phyloP scores from a whole-genome alignment of 64 coral and sea anemone species.

The Porites australiensis region DNA sequence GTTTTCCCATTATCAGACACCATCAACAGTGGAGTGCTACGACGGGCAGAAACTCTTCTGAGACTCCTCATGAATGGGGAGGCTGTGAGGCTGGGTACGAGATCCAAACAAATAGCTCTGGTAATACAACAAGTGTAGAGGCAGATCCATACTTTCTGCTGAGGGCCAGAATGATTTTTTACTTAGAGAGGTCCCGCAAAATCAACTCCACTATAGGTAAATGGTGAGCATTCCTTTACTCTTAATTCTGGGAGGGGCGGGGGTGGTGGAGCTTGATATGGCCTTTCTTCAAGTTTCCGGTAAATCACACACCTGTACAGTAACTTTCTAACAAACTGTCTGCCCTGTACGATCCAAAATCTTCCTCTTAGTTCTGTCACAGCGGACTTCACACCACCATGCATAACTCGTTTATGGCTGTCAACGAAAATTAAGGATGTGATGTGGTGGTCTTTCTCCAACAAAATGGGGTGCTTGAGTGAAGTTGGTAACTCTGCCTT shows the following conservation, averaged over 20 bases:
- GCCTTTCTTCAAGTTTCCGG: neutral
- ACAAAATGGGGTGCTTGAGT: neutral
- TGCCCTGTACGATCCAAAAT: neutral
- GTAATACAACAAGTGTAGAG: neutral
- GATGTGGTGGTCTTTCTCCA: too few species aligned
- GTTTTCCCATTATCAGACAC: slow-evolving; percentile 21
- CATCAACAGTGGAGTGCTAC: neutral
- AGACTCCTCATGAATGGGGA: neutral
- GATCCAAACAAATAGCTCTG: slow-evolving; percentile 12
- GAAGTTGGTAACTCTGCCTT: neutral
- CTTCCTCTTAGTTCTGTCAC: neutral
- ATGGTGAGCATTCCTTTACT: neutral
- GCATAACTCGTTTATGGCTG: too few species aligned
- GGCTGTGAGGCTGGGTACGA: neutral
- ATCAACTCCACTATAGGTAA: slow-evolving; percentile 27
- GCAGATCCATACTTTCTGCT: neutral
- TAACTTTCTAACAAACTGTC: neutral
- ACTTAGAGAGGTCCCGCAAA: slow-evolving; percentile 60
- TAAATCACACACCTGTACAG: neutral
- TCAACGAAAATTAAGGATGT: too few species aligned
- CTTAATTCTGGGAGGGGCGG: neutral
- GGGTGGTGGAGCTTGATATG: neutral
- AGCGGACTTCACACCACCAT: neutral
- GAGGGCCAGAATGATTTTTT: neutral
- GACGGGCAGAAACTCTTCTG: neutral